Evolutionary conservation across 1,140 invertebrate genomes (phyloP), one percentile per base, ranked within the genome.

Genomic region (Calephelis virginiensis): DNA sequence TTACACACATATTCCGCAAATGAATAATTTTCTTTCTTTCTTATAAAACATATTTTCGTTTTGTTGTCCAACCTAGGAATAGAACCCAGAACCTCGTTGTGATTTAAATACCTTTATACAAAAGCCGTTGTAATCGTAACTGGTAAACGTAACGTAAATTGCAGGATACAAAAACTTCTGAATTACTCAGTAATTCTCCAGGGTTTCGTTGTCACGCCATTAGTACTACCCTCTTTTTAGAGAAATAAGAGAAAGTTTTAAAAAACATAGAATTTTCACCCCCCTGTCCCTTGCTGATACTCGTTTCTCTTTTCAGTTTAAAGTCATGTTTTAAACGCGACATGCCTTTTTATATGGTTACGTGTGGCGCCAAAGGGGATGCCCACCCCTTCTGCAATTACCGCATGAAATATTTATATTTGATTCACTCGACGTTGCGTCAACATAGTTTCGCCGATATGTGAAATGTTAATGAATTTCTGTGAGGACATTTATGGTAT

Each of bases 301-400:
- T 68, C 67, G 68, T 70, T 76, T 75, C 76, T 81, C 81, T 82
- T 78, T 82, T n/a, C n/a, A 73, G 80, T 85, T 82, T 80, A 84
- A 82, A 82, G 72, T 61, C 75, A 67, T 73, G 66, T 73, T 85
- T 77, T 87, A 85, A 89, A 89, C 83, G 86, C 86, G 81, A 86
- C 86, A 86, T 84, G 81, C 85, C 79, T 83, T 83, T 82, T 85
- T 79, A 83, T 81, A 77, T 74, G 67, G 76, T 86, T 74, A 86
- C 86, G 85, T 89, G 85, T 68, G 85, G 82, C 85, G 85, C 81
- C 86, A 66, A 61, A 73, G 79, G 78, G 81, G 75, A 72, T 74
- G 77, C 50, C 71, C 69, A 72, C 76, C 78, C 75, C 81, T 85
- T 79, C 74, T 73, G 59, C 75, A 75, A 82, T 75, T 72, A 74